Evolutionary conservation across 2,888 invertebrate genomes (phyloP), one percentile per base, ranked within the genome.

Genomic region (Sphinx pinastri): DNA sequence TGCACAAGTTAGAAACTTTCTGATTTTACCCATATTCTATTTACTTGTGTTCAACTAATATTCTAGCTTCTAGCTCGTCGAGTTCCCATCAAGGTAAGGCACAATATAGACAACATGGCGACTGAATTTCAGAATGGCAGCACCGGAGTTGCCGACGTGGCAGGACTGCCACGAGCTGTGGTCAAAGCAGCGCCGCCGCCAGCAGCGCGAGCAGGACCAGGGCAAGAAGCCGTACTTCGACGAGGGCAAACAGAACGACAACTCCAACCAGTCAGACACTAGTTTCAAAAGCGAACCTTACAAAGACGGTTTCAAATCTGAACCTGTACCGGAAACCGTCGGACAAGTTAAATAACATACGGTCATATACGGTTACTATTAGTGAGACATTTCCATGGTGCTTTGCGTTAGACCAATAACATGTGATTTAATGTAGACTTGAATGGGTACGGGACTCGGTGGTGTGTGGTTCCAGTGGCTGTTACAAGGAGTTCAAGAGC

Each of bases 141-240:
- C 96, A 0, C 97, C 98, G 0, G 96, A 96, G 88, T 92, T 99
- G 76, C 99, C 99, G 0, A 98, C 97, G 49, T 98, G 98, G 97
- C 99, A 99, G 91, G 99, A 99, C 92, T 99, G 99, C 88, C 99
- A 99, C 94, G 99, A 99, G 91, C 95, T 99, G 85, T 99, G 99
- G 99, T 98, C 98, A 82, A 99, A 99, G 92, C 98, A 98, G 87
- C 96, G 98, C n/a, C 96, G 98, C 79, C 95, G 96, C 49, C 97
- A 97, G 87, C 95, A 97, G 84, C 95, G 97, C 60, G 98, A 98
- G 82, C 97, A 97, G 84, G 96, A 96, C 81, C 96, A 96, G 58
- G 78, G 83, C 72, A 85, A 86, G 60, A 82, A 79, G 71, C 79
- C 81, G 51, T 85, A 85, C 68, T 84, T 81, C 70, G 82, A 84